Evolutionary conservation across 2,113 vertebrate genomes (phyloP).

Genomic region (Oreochromis aureus): DNA sequence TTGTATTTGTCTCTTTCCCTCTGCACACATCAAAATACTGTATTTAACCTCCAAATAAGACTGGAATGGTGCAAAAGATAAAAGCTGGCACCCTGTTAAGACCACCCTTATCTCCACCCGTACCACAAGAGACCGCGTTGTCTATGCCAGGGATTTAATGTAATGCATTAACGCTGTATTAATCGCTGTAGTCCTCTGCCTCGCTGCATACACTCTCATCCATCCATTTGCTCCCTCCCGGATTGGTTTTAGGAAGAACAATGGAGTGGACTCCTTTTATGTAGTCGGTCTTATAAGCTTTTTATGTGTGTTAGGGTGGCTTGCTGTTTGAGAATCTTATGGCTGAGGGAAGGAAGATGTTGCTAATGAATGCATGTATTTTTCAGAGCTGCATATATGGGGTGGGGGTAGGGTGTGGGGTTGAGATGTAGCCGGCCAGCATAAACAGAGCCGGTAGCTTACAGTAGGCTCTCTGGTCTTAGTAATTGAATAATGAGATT

Average conservation of each 20-base stretch:
- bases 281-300: background rate
- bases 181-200: slow-evolving; percentile 9
- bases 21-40: slow-evolving; percentile 5
- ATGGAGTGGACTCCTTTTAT: slow-evolving; percentile 19
- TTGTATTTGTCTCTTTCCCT: background rate
- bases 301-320: background rate
- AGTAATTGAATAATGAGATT: slow-evolving; percentile 66
- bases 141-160: slow-evolving; percentile 39
- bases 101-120: background rate
- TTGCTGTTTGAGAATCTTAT: background rate
- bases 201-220: background rate
- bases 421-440: background rate
- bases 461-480: slow-evolving; percentile 24
- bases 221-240: slow-evolving; percentile 32
- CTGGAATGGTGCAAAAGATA: background rate
- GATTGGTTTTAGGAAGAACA: slow-evolving; percentile 42
- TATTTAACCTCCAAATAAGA: slow-evolving; percentile 31
- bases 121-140: background rate
- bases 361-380: background rate
- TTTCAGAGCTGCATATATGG: background rate
- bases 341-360: background rate
- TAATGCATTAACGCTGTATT: slow-evolving; percentile 51
- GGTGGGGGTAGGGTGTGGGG: background rate
- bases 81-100: slow-evolving; percentile 5
- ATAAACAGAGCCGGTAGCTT: background rate